phyloP scores from a whole-genome alignment of 2,888 invertebrate species.

The Drosophila dives region DNA sequence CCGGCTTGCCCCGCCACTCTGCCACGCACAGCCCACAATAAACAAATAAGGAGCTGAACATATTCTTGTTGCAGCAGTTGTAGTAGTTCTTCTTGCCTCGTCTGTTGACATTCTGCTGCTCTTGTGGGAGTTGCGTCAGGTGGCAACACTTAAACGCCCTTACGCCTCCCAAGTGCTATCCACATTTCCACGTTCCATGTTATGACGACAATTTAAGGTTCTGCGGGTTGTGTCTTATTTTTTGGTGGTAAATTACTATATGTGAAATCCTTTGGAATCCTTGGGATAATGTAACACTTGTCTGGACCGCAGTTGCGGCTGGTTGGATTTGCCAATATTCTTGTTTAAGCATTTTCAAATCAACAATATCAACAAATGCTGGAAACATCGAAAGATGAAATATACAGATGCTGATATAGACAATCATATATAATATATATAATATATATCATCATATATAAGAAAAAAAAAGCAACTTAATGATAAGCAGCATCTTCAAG shows the following conservation, averaged over 20 bases:
- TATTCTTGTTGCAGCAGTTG: constrained; percentile 12
- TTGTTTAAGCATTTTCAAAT: not conserved
- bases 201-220: not conserved
- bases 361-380: not conserved
- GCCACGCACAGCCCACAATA: constrained; percentile 40
- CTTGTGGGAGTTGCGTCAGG: constrained; percentile 78
- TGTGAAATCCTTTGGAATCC: not conserved
- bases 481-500: not conserved
- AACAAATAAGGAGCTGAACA: constrained; percentile 33
- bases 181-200: not conserved
- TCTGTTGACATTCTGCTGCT: constrained; percentile 53
- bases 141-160: constrained; percentile 52
- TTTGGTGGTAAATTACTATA: not conserved
- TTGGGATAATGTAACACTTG: not conserved
- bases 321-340: constrained; percentile 21
- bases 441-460: too few relatives aligned
- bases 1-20: constrained; percentile 12
- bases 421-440: too few relatives aligned
- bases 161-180: constrained; percentile 45
- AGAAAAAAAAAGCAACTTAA: too few relatives aligned
- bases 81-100: constrained; percentile 21
- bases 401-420: too few relatives aligned
- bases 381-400: not conserved
- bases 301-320: not conserved
- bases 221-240: not conserved